These are phyloP conservation scores for Epistrophe eligans DNA, from an alignment of 2,888 invertebrate genomes.

Conservation along the genomic window DNA sequence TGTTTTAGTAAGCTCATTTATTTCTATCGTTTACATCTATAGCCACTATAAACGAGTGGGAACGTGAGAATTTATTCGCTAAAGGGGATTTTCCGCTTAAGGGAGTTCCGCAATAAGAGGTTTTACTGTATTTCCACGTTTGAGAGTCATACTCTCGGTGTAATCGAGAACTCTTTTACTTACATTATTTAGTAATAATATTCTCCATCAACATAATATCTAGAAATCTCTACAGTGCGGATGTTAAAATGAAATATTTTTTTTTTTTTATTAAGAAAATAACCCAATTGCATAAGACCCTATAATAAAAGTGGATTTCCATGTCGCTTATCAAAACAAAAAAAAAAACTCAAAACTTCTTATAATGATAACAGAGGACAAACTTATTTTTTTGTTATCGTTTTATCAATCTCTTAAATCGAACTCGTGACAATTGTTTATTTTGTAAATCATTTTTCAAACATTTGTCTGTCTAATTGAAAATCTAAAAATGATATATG, in stretches of 20 bases:
- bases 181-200: too few species aligned
- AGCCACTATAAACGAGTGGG: too few species aligned
- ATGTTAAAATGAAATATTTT: background rate
- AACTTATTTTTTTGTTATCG: conserved; percentile 19
- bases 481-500: conserved; percentile 59
- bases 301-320: conserved; percentile 66
- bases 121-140: too few species aligned
- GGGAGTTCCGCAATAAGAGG: too few species aligned
- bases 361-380: conserved; percentile 53
- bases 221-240: too few species aligned
- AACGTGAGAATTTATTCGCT: too few species aligned
- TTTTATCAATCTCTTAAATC: conserved; percentile 69
- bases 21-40: too few species aligned
- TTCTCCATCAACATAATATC: too few species aligned
- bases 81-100: too few species aligned
- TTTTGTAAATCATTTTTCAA: conserved; percentile 69
- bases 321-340: conserved; percentile 39
- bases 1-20: too few species aligned
- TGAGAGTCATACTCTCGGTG: too few species aligned
- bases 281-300: conserved; percentile 47
- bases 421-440: conserved; percentile 47
- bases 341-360: background rate
- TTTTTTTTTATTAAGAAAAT: background rate
- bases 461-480: conserved; percentile 71
- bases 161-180: too few species aligned